A percentile compares a stretch with the other conserved stretches of the same genome.
These are phyloP conservation scores for Calameuta pallipes DNA, from an alignment of 2,888 invertebrate genomes.

Conservation along the genomic window DNA sequence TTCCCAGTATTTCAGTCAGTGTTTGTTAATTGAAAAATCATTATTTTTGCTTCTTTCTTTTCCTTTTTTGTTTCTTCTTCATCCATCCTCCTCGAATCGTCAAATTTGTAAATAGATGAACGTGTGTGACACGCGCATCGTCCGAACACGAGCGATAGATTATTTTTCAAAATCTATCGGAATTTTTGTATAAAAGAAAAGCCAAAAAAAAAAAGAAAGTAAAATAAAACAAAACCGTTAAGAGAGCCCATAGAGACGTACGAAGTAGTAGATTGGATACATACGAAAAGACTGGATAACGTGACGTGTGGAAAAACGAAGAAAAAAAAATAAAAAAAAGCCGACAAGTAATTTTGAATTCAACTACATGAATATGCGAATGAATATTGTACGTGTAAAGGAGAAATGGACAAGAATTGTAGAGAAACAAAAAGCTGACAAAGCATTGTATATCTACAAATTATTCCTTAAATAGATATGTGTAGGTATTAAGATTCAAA, in stretches of 20 bases:
- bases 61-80: slow-evolving; percentile 4
- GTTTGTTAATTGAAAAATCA: slow-evolving; percentile 25
- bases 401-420: neutral
- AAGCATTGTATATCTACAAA: neutral
- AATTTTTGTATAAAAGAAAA: slow-evolving; percentile 31
- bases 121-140: slow-evolving; percentile 33
- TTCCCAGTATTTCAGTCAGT: neutral
- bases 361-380: neutral
- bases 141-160: slow-evolving; percentile 36
- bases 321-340: neutral
- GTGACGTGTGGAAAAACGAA: no score
- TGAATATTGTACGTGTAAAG: neutral
- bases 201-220: slow-evolving; percentile 8
- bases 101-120: slow-evolving; percentile 2
- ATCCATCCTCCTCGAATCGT: neutral
- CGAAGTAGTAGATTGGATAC: neutral
- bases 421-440: neutral
- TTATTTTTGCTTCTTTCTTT: slow-evolving; percentile 10
- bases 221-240: neutral
- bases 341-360: neutral
- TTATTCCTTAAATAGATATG: neutral
- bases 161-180: slow-evolving; percentile 44
- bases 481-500: neutral
- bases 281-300: neutral
- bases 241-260: neutral